Base-by-base conservation (phyloP, 2,888 invertebrate genomes). In the Leptogaster cylindrica region DNA sequence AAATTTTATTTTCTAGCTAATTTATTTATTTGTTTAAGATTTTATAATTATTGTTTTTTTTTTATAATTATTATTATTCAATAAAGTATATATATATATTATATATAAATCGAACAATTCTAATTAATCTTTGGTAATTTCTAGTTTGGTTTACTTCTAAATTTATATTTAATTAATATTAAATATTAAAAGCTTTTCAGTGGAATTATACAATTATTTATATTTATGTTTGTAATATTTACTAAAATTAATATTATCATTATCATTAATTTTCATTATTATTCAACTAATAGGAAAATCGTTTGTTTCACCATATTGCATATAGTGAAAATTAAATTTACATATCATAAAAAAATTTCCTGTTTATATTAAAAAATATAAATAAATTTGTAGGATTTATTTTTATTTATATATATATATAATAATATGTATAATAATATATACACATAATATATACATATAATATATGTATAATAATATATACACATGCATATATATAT, bases 1-100 rank as follows among this genome's bases (percentile, higher is more conserved):
- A 50, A 50, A 50, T 50, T n/a, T 50, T 50, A 50, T 50, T 50
- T 50, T 50, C 50, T 50, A 50, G 50, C 50, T 50, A 50, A 14
- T 50, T 50, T n/a, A 7, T 50, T 50, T 25, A 28, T 12, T 10
- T 27, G 14, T 50, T 50, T 10, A 28, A 28, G 3, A 12, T 23
- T n/a, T 12, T 46, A 23, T 12, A 7, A 27, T 50, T 25, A 23
- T 23, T 2, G n/a, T 20, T 50, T 14, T 50, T 2, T 27, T 25
- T 50, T 5, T 50, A 23, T 50, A 2, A 25, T 2, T 14, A 50
- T 50, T 14, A 6, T 27, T 50, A 7, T 23, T 18, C 31, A 31
- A 31, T 31, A 31, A 31, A 8, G 10, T 31, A 31, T 31, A 31
- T 31, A 23, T 48, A 48, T 50, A 12, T 50, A 12, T 50, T 50